A percentile compares a stretch with the other conserved stretches of the same genome.
Conservation (phyloP, 1,140 invertebrate genomes). For the Philopotamus ludificatus region DNA sequence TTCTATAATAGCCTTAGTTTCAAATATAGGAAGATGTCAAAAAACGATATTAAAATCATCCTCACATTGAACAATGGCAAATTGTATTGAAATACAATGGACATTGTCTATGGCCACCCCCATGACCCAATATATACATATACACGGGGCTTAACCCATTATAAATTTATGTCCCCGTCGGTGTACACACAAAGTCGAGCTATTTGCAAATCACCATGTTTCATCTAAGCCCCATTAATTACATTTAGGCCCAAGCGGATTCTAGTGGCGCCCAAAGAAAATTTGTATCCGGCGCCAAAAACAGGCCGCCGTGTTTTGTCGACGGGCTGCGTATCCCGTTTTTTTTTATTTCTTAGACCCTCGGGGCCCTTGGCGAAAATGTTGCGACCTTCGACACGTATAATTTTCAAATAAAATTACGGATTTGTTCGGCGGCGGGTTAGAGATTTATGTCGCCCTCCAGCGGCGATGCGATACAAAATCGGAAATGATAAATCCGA, state of each 20-base stretch:
- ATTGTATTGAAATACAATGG: too few relatives aligned
- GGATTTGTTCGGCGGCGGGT: neutral
- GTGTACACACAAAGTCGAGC: neutral
- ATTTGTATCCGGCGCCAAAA: neutral
- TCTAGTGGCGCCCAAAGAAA: neutral
- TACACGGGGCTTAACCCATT: neutral
- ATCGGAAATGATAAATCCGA: neutral
- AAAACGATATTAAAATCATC: too few relatives aligned
- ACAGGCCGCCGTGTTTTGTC: neutral
- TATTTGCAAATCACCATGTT: slow-evolving; percentile 18
- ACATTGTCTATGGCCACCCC: too few relatives aligned
- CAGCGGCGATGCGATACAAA: too few relatives aligned
- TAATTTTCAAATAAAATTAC: neutral
- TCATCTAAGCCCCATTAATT: slow-evolving; percentile 20
- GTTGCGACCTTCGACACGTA: neutral
- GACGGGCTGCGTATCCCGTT: neutral
- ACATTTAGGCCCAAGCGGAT: slow-evolving; percentile 1
- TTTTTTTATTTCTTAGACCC: neutral
- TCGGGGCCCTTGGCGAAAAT: neutral
- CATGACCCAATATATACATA: neutral
- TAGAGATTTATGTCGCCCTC: neutral
- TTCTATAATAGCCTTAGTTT: too few relatives aligned
- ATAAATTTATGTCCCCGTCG: neutral
- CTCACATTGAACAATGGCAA: too few relatives aligned
- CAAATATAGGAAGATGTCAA: too few relatives aligned